phyloP scores from a whole-genome alignment of 2,113 vertebrate genomes.

The Aptenodytes patagonicus region DNA sequence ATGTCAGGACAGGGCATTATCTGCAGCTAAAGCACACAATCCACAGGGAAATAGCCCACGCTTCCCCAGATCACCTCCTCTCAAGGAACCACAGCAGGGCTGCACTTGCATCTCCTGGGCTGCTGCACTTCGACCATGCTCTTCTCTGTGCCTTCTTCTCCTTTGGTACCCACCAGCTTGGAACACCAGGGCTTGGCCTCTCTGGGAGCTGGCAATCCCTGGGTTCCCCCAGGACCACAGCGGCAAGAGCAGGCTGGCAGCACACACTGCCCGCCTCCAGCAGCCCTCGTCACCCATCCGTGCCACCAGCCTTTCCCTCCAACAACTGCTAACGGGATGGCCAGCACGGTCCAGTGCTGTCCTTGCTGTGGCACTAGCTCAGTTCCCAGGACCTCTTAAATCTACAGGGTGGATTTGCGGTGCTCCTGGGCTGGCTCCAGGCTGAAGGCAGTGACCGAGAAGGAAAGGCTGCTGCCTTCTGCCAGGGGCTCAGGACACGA shows the following conservation, averaged over 20 bases:
- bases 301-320: background rate
- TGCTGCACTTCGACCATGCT: fast-evolving
- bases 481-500: background rate
- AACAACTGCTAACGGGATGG: background rate
- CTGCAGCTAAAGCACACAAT: background rate
- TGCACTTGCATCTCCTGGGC: background rate
- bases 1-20: background rate
- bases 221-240: background rate
- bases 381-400: background rate
- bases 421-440: background rate
- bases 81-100: background rate
- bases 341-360: too few relatives aligned
- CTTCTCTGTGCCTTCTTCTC: background rate
- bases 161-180: background rate
- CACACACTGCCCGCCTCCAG: background rate
- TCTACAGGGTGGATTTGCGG: background rate
- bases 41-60: fast-evolving
- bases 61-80: background rate
- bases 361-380: background rate
- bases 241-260: background rate
- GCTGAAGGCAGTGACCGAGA: background rate
- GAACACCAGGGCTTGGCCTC: background rate
- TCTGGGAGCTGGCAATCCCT: fast-evolving
- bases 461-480: background rate
- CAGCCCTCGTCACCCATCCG: fast-evolving